Conservation (phyloP, 2,113 vertebrate genomes). For the Epinephelus fuscoguttatus region DNA sequence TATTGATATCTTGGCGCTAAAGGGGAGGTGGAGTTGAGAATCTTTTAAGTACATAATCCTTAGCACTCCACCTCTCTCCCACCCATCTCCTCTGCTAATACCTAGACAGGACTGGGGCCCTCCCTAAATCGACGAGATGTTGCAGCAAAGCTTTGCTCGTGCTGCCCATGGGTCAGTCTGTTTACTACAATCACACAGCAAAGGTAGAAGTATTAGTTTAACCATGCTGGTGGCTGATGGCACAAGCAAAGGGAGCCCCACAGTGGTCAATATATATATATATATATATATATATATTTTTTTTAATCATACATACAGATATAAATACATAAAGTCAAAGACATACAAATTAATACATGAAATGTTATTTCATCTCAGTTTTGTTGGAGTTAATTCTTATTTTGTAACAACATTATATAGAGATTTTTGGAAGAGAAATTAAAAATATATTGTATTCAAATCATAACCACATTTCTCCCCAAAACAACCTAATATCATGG, state of each 20-base stretch:
- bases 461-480: too few relatives aligned
- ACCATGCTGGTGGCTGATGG: neutral
- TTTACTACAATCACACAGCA: constrained; percentile 26
- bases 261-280: neutral
- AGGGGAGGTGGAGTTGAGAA: constrained; percentile 60
- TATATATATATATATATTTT: too few relatives aligned
- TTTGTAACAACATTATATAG: neutral
- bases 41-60: constrained; percentile 78
- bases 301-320: neutral
- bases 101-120: constrained; percentile 48
- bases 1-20: constrained; percentile 56
- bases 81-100: constrained; percentile 58
- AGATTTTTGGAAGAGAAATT: neutral
- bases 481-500: too few relatives aligned
- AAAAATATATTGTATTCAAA: too few relatives aligned
- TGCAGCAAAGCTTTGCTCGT: constrained; percentile 11
- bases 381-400: neutral
- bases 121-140: constrained; percentile 40
- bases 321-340: neutral
- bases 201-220: neutral
- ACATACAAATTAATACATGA: neutral
- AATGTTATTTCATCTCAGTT: neutral
- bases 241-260: neutral
- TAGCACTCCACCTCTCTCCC: constrained; percentile 41
- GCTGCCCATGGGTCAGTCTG: constrained; percentile 26